Percentiles rank a stretch among this genome's conserved stretches.
phyloP scores from a whole-genome alignment of 2,113 vertebrate genomes.

The Eretmochelys imbricata region DNA sequence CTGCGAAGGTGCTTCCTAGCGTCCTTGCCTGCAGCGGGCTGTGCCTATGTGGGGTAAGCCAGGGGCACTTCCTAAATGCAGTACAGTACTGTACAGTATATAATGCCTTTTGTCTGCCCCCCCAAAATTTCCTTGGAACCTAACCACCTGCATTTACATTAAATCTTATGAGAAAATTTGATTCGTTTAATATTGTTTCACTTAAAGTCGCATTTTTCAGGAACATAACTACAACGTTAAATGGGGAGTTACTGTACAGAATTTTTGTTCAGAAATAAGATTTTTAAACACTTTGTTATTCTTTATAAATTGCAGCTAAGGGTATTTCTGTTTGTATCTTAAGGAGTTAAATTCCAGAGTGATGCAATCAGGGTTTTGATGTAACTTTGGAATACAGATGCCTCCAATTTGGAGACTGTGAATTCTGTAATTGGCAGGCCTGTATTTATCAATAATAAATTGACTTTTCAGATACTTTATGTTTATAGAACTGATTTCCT shows the following conservation, averaged over 20 bases:
- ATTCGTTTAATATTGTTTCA: too few relatives aligned
- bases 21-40: too few relatives aligned
- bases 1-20: too few relatives aligned
- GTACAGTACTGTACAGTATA: too few relatives aligned
- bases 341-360: conserved; percentile 56
- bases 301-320: background rate
- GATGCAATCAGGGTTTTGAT: conserved; percentile 34
- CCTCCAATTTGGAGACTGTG: conserved; percentile 12
- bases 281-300: background rate
- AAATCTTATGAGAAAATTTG: too few relatives aligned
- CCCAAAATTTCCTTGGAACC: too few relatives aligned
- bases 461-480: background rate
- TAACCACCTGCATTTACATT: too few relatives aligned
- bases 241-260: background rate
- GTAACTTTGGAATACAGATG: background rate
- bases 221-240: too few relatives aligned
- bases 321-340: background rate
- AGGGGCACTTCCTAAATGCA: too few relatives aligned
- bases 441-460: background rate
- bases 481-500: conserved; percentile 45
- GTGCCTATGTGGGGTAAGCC: too few relatives aligned
- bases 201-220: too few relatives aligned
- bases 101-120: too few relatives aligned
- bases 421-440: background rate
- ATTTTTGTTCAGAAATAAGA: background rate